Base-by-base conservation (phyloP, 2,888 invertebrate species). In the Melieria picta region DNA sequence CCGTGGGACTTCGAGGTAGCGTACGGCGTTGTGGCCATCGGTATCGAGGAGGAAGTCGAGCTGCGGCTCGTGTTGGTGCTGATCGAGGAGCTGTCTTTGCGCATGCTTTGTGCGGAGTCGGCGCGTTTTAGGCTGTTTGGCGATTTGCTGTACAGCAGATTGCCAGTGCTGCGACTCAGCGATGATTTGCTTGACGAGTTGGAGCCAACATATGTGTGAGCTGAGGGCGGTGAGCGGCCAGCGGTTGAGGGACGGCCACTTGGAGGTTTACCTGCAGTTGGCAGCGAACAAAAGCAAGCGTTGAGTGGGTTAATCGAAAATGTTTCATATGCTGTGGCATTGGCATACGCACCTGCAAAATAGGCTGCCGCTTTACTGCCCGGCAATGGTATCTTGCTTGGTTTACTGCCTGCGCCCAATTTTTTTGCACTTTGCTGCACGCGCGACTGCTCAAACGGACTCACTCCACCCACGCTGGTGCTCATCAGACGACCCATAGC, bases 381-480 rank as follows among this genome's bases (percentile, higher is more conserved):
- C 61, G 90, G 90, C 83, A 93, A 88, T 71, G 93, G 93, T 79
- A 93, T 94, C 85, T 92, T 92, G 86, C 92, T 92, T 68, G 93
- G 92, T 76, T 90, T 92, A 76, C 89, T 77, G 43, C 71, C 68
- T 65, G 69, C 62, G 72, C 74, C 71, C 72, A 72, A 66, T 73
- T 76, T 65, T 77, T 89, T 45, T 4, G 30, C 45, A 11, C 45
- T 43, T 9, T 43, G n/a, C 48, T 73, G 61, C 50, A 73, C 64
- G 11, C 75, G 78, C 45, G 77, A 79, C 47, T 75, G 76, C 11
- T 77, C 78, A 47, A 82, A 84, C 4, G 81, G 79, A 77, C 82
- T 82, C 5, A 80, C 73, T 9, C 84, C 83, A 60, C 81, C 83
- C n/a, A 82, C 82, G 69, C 84, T 84, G 73, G 84, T 78, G 77